Evolutionary conservation across 1,140 invertebrate genomes (phyloP).

Genomic region (Macrotrachela quadricornifera): DNA sequence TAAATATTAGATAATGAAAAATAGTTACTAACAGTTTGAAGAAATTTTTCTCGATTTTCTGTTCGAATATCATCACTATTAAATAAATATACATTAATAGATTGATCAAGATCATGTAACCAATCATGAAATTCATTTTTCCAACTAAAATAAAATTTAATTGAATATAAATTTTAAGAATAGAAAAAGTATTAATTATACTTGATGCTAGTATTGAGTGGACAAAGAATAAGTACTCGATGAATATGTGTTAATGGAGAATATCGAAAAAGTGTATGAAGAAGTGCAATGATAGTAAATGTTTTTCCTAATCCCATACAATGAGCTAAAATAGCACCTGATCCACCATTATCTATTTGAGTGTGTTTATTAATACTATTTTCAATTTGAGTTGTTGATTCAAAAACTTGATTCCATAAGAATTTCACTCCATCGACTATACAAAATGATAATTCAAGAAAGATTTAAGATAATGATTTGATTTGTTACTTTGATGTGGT

Average conservation of each 20-base stretch:
- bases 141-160: slow-evolving; percentile 38
- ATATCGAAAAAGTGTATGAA: slow-evolving; percentile 58
- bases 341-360: slow-evolving; percentile 44
- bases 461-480: too few species aligned
- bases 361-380: too few species aligned
- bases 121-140: slow-evolving; percentile 69
- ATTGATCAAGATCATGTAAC: slow-evolving; percentile 16
- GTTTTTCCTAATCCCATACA: slow-evolving; percentile 50
- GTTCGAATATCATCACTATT: too few species aligned
- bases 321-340: slow-evolving; percentile 71
- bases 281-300: slow-evolving; percentile 48
- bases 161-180: too few species aligned
- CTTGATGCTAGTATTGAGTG: slow-evolving; percentile 76
- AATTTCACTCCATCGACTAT: slow-evolving; percentile 57
- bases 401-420: slow-evolving; percentile 84
- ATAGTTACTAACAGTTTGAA: too few species aligned
- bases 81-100: too few species aligned
- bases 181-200: too few species aligned
- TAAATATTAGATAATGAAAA: too few species aligned
- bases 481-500: too few species aligned
- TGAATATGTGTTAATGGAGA: slow-evolving; percentile 42
- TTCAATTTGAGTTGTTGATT: slow-evolving; percentile 49
- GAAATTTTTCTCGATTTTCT: too few species aligned
- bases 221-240: slow-evolving; percentile 69
- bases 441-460: too few species aligned